Evolutionary conservation across 1,140 invertebrate species (phyloP).

Genomic region (Drosophila arawakana): DNA sequence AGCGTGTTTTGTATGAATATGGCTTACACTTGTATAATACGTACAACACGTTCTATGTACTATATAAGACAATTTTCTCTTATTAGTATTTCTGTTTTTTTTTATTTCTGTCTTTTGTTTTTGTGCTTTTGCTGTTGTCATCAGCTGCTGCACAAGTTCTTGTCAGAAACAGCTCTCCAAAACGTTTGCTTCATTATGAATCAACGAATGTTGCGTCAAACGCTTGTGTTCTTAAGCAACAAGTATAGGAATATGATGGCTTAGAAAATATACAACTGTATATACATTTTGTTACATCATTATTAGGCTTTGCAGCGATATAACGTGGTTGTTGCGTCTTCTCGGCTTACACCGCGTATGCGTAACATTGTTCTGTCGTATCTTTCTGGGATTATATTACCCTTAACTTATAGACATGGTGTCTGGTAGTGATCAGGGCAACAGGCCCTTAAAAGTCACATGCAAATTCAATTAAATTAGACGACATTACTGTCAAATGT

Average conservation of each 20-base stretch:
- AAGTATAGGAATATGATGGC: background rate
- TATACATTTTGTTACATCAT: too few relatives aligned
- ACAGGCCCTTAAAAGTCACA: slow-evolving; percentile 31
- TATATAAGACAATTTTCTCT: slow-evolving; percentile 1
- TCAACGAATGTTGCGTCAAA: slow-evolving; percentile 22
- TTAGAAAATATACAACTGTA: too few relatives aligned
- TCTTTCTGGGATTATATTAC: background rate
- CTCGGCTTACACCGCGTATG: too few relatives aligned
- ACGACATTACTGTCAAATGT: slow-evolving; percentile 49
- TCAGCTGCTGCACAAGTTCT: slow-evolving; percentile 10
- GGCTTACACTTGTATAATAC: slow-evolving; percentile 1
- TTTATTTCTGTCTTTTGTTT: background rate
- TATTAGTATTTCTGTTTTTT: background rate
- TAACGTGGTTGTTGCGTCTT: too few relatives aligned
- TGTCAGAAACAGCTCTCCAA: background rate
- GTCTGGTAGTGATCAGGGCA: background rate
- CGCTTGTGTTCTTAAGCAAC: background rate
- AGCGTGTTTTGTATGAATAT: slow-evolving; percentile 25
- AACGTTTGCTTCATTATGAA: slow-evolving; percentile 5
- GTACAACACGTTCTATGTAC: slow-evolving; percentile 5
- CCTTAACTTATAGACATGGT: slow-evolving; percentile 15
- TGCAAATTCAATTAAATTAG: slow-evolving; percentile 61
- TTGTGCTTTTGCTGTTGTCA: slow-evolving; percentile 18
- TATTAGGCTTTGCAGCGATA: too few relatives aligned
- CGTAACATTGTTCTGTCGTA: too few relatives aligned